Evolutionary conservation across 2,113 vertebrate species (phyloP).

Genomic region (Atlantisia rogersi): DNA sequence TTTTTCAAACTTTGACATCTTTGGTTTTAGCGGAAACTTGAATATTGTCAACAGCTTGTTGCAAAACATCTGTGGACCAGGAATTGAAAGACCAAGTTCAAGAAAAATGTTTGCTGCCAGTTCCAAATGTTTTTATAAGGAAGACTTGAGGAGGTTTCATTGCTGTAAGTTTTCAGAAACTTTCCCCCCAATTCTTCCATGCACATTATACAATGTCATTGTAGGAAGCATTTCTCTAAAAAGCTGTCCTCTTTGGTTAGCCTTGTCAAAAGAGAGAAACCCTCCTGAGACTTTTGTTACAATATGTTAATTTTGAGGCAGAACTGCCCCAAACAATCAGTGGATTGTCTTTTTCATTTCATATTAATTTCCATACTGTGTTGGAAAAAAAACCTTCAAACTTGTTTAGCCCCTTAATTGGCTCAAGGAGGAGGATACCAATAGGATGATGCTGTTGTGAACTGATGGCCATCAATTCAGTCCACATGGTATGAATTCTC

Average conservation of each 20-base stretch:
- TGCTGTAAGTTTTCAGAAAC: neutral
- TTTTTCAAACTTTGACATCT: neutral
- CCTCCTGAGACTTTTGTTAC: neutral
- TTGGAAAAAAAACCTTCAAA: neutral
- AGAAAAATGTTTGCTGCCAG: neutral
- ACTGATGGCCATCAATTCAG: neutral
- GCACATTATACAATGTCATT: neutral
- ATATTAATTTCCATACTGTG: neutral
- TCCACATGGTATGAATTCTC: neutral
- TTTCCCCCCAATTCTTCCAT: neutral
- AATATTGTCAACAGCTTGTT: constrained; percentile 51
- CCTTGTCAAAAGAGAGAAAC: neutral
- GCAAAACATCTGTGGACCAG: constrained; percentile 18
- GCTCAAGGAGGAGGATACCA: neutral
- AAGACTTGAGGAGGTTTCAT: neutral
- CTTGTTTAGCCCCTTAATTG: neutral
- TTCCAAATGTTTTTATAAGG: neutral
- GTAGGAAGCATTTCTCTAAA: neutral
- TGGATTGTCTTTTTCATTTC: neutral
- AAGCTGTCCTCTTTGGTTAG: neutral
- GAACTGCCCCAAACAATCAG: neutral
- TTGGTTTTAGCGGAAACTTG: constrained; percentile 5
- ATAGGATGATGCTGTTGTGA: neutral
- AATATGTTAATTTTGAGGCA: neutral
- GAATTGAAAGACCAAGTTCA: constrained; percentile 17